Base-by-base conservation (phyloP, 2,888 invertebrate species). In the Erpobdella octoculata region DNA sequence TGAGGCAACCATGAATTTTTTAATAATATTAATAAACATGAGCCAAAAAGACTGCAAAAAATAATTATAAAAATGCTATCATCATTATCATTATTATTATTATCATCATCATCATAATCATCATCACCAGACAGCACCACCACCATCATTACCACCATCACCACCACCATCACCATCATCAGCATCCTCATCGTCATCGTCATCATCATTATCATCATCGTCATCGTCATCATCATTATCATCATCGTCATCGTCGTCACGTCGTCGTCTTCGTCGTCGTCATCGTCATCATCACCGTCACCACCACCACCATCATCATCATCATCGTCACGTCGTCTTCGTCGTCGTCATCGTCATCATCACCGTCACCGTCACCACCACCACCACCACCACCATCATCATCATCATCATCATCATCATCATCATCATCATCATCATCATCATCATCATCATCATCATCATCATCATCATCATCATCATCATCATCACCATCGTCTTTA, bases 401-500 rank as follows among this genome's bases (percentile, higher is more conserved):
- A 21, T 67, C n/a, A 3, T 46, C 4, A 67, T 1, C 28, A 41
- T 66, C 66, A 67, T 18, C 12, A 41, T 37, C n/a, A 41, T 66
- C 0, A 15, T 66, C 41, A 66, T 37, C 37, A 46, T 67, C 28
- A 8, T 46, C 9, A 67, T 41, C 67, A 46, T 41, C 67, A 46
- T 67, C 41, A 41, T 41, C 46, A 46, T 67, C 46, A 59, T 33
- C 58, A 31, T 69, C 58, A 69, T 59, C 58, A 28, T 69, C 58
- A 69, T 61, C 37, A 58, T 59, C 33, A 59, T 58, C 58, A 59
- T 61, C 58, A 59, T 64, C 58, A 31, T 69, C 58, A 59, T 64
- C 36, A 35, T 69, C 58, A 69, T 69, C 5, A 64, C 35, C 0
- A 69, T 69, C 68, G 36, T 68, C 68, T 46, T 68, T 48, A 68